A percentile compares a stretch with the other conserved stretches of the same genome.
Conservation (phyloP, 2,888 invertebrate species). For the Amphipoea lucens region DNA sequence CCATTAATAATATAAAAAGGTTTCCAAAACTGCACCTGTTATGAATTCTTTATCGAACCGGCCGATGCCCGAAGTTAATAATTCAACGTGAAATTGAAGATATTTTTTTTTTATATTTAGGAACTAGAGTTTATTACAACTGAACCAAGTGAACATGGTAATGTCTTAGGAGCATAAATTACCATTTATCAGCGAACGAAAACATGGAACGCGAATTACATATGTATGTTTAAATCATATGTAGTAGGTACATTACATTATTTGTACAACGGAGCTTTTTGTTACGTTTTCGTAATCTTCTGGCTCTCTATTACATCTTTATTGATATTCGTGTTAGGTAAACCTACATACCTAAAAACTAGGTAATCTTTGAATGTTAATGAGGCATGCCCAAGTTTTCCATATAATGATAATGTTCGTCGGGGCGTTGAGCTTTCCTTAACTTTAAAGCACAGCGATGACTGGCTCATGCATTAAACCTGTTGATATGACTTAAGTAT, state of each 20-base stretch:
- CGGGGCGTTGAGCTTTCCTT: background rate
- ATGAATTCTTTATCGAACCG: conserved; percentile 13
- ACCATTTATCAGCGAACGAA: conserved; percentile 22
- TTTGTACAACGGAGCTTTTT: conserved; percentile 8
- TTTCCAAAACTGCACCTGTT: conserved; percentile 33
- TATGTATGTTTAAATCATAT: conserved; percentile 10
- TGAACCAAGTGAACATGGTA: conserved; percentile 6
- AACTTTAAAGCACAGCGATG: conserved; percentile 4
- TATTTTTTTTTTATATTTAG: conserved; percentile 7
- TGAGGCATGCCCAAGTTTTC: background rate
- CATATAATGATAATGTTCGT: background rate
- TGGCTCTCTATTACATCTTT: background rate
- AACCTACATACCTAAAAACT: background rate
- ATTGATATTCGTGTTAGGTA: conserved; percentile 1
- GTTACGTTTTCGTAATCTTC: background rate
- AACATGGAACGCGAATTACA: conserved; percentile 11
- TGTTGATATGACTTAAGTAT: background rate
- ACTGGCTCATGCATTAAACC: background rate
- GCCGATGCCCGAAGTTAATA: conserved; percentile 1
- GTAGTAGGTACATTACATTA: background rate
- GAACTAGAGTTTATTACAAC: conserved; percentile 9
- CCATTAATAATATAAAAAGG: conserved; percentile 6
- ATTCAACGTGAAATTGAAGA: conserved; percentile 11
- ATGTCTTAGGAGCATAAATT: conserved; percentile 28
- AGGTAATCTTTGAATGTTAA: background rate